Base-by-base conservation (phyloP, 2,888 invertebrate genomes). In the Trissolcus brochymenae region DNA sequence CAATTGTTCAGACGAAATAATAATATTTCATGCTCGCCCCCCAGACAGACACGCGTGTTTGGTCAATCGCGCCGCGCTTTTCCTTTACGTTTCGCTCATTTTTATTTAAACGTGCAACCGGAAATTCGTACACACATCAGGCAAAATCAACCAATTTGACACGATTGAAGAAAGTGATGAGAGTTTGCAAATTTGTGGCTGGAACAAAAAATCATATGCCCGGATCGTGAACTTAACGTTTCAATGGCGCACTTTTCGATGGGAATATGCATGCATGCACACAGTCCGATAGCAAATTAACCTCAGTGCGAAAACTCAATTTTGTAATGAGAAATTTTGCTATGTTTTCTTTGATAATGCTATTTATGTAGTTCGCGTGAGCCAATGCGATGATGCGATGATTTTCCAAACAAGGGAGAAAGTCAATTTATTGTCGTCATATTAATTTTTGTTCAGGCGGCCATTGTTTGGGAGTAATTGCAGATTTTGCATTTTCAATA, bases 401-500 rank as follows among this genome's bases (percentile, higher is more conserved):
- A 14, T 49, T 19, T 41, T 51, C 43, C 73, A 70, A 73, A 56
- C 51, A 74, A 62, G 70, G 70, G 73, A 70, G 78, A 76, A 76
- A 80, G 80, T 79, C 67, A 73, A 74, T 64, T 74, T 74, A 62
- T 73, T 72, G 71, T 75, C 75, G 59, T 75, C 71, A 59, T 68
- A 60, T 68, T 65, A 73, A 77, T 76, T 35, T 35, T 35, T 35
- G 9, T 35, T 35, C 72, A 53, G 57, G 49, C 35, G 65, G 66
- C 78, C 57, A 79, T 80, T 79, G 78, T 76, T 70, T 65, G 65
- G 64, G 70, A 70, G 71, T 71, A 68, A 76, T 77, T 70, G 77
- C 77, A 76, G 80, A 76, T 68, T 76, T 73, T 49, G 61, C 70
- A 77, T 70, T 78, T 77, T 80, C 79, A 54, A 77, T 78, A 75